A percentile compares a stretch with the other conserved stretches of the same genome.
These are phyloP conservation scores for Romanogobio albipinnatus DNA, from an alignment of 2,113 vertebrate genomes.

Conservation along the genomic window DNA sequence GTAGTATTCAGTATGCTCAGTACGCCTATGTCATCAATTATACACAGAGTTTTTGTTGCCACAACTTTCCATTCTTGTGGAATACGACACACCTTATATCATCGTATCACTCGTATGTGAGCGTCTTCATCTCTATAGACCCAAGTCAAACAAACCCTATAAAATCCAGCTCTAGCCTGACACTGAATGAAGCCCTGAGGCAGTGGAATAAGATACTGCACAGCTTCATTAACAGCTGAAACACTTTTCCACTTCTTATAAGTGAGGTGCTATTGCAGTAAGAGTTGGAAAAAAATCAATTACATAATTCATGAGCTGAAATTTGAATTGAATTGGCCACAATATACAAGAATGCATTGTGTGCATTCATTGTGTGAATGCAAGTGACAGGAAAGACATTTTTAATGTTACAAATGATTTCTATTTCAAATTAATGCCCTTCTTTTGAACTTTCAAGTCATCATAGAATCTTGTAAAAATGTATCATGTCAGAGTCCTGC, in stretches of 20 bases:
- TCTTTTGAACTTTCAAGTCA: too few species aligned
- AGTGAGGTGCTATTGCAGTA: constrained; percentile 29
- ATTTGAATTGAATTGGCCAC: neutral
- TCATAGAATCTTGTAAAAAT: too few species aligned
- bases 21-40: neutral
- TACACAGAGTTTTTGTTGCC: neutral
- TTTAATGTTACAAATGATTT: neutral
- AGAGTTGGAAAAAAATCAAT: neutral
- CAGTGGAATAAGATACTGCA: constrained; percentile 46
- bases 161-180: constrained; percentile 14
- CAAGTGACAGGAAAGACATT: too few species aligned
- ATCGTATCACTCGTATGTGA: neutral
- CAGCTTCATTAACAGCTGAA: constrained; percentile 23
- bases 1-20: neutral
- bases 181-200: constrained; percentile 46
- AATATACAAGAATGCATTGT: neutral
- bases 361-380: too few species aligned
- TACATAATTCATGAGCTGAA: neutral
- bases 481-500: too few species aligned
- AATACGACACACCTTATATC: neutral
- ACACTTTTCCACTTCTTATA: constrained; percentile 45
- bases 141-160: constrained; percentile 13
- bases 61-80: neutral
- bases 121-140: constrained; percentile 32
- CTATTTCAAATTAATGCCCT: too few species aligned